A percentile compares a stretch with the other conserved stretches of the same genome.
Conservation (phyloP, 1,140 invertebrate species). For the Formica exsecta region DNA sequence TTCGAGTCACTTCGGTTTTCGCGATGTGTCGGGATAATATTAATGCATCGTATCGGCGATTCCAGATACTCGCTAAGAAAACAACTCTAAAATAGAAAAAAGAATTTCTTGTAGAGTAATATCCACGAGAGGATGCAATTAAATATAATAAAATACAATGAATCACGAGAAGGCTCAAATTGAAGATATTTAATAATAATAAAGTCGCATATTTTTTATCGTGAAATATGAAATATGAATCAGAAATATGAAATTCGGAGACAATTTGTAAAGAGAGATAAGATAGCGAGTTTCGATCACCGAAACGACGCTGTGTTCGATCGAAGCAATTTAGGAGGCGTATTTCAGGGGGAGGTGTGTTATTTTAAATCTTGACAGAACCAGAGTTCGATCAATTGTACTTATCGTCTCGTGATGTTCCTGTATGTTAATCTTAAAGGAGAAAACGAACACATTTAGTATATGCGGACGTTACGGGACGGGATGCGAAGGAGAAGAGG, state of each 20-base stretch:
- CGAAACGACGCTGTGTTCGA: background rate
- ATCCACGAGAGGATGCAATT: background rate
- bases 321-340: constrained; percentile 40
- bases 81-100: background rate
- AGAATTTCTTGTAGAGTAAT: background rate
- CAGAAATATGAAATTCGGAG: background rate
- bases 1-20: constrained; percentile 4
- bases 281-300: constrained; percentile 8
- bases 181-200: constrained; percentile 26
- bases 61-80: constrained; percentile 5
- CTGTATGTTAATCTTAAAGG: background rate
- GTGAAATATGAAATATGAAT: background rate
- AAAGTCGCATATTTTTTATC: background rate
- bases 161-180: background rate
- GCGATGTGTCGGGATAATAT: background rate
- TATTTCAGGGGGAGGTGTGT: constrained; percentile 3
- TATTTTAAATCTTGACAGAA: constrained; percentile 46
- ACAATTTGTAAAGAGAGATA: constrained; percentile 5
- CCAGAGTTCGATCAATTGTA: constrained; percentile 40
- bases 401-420: constrained; percentile 33
- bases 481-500: background rate
- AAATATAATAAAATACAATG: constrained; percentile 9
- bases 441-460: constrained; percentile 1
- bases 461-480: background rate
- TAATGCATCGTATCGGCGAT: constrained; percentile 26